Base-by-base conservation (phyloP, 1,140 invertebrate species). In the Drosophila pseudoananassae region DNA sequence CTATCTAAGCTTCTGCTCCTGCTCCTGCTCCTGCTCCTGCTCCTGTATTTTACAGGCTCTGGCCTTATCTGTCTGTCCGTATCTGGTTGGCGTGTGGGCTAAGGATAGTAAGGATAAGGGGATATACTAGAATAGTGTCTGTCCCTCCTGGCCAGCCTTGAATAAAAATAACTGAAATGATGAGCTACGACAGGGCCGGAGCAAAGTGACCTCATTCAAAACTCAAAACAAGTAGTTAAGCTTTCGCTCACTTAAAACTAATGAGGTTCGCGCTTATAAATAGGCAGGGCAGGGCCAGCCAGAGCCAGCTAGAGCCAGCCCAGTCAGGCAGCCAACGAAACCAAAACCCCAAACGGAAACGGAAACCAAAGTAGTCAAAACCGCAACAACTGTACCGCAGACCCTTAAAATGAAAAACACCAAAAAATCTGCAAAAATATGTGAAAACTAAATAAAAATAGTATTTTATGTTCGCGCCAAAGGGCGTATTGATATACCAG, bases 161-260 rank as follows among this genome's bases (percentile, higher is more conserved):
- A 87, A 76, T 88, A 78, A 82, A 87, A 82, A 82, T 82, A 87
- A 82, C 82, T 78, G 70, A 82, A 87, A 87, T 87, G 83, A 87
- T 87, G 82, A 78, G 77, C 78, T 77, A 76, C 64, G 51, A 45
- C 51, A 23, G 31, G 65, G 80, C 65, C 70, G 70, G 78, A 58
- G 53, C 65, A 75, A 87, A 87, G 78, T 87, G 82, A 87, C 82
- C 82, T 87, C 82, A 87, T 87, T 88, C 78, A 87, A 88, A 85
- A 87, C 82, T 87, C 83, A 88, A 88, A 87, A 87, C 83, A 88
- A 87, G 82, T 87, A 82, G 83, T 82, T 87, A 82, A 87, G 82
- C 78, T 88, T 75, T 87, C 83, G 83, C 75, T 87, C 82, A 87
- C 82, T 87, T 87, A 88, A 87, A 87, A 87, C 82, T 87, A 87